Conservation (phyloP, 2,888 invertebrate species). For the Anarsia innoxiella region DNA sequence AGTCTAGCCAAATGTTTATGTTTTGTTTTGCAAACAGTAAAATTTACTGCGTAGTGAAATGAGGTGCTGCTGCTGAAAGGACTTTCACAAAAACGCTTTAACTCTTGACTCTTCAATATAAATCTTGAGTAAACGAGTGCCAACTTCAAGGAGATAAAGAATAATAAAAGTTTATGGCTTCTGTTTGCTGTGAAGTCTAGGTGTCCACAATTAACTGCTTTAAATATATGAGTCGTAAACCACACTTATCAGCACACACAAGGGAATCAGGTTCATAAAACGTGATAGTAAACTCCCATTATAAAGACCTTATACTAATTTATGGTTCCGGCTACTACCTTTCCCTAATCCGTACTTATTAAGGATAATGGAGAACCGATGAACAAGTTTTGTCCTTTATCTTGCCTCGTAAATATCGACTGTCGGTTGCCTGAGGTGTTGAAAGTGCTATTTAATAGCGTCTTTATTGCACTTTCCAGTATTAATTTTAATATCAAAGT, state of each 20-base stretch:
- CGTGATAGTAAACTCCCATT: constrained; percentile 55
- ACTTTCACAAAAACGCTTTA: no score
- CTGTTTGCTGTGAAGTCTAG: constrained; percentile 21
- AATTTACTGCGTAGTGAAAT: no score
- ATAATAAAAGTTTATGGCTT: constrained; percentile 27
- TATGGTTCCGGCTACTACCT: constrained; percentile 52
- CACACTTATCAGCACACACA: constrained; percentile 56
- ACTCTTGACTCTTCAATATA: no score
- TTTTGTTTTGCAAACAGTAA: no score
- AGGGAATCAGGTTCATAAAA: constrained; percentile 46
- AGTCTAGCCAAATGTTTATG: no score
- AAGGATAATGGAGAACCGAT: constrained; percentile 70
- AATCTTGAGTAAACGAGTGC: no score
- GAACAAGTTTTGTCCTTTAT: constrained; percentile 67
- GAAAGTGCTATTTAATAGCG: constrained; percentile 52
- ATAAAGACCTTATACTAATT: constrained; percentile 60
- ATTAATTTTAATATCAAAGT: constrained; percentile 42
- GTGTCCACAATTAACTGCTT: constrained; percentile 44
- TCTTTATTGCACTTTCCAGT: constrained; percentile 43
- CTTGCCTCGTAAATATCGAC: constrained; percentile 54
- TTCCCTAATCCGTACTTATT: constrained; percentile 71
- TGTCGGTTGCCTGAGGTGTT: constrained; percentile 54
- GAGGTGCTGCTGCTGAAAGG: no score
- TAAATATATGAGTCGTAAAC: constrained; percentile 57
- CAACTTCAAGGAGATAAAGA: constrained; percentile 17